Base-by-base conservation (phyloP, 2,888 invertebrate species). In the Syrista parreyssii region DNA sequence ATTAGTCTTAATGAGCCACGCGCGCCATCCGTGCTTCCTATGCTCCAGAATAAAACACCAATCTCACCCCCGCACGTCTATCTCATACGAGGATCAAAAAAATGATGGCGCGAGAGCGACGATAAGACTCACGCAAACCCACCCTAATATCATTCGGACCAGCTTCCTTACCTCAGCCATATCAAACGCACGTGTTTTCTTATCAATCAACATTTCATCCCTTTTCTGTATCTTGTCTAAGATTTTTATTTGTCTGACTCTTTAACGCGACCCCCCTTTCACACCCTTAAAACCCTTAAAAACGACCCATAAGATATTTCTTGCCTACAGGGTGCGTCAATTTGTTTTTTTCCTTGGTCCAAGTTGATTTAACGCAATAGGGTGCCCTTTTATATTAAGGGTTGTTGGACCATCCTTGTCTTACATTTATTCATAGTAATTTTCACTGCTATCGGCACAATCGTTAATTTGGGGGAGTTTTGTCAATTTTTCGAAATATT, bases 1-100 rank as follows among this genome's bases (percentile, higher is more conserved):
- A 91, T 91, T 91, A 91, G 89, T 84, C 78, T 89, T 91, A 91
- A 91, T 91, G 91, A 91, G 91, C 87, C 88, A 87, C 91, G 90
- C 86, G 90, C 88, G 87, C 88, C 86, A 83, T 86, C 84, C 82
- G 79, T 85, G 84, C 71, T 76, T 75, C 73, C 79, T 71, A 72
- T 76, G 23, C 30, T 31, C 68, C 68, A 77, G 6, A 33, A 33
- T 68, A 78, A 79, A 81, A 84, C 82, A 83, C 81, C 82, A 80
- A 80, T 78, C 79, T 79, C 55, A 71, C 32, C 68, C 77, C 69
- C 74, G 55, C 9, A 36, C 74, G 23, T 12, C 74, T 30, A 30
- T 68, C 30, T 30, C n/a, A 68, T 68, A 68, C 40, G 69, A 73
- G 68, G 73, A 76, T 76, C 68, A 12, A 68, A 68, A 68, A 30